Evolutionary conservation across 2,113 vertebrate genomes (phyloP).

Genomic region (Zootoca vivipara): DNA sequence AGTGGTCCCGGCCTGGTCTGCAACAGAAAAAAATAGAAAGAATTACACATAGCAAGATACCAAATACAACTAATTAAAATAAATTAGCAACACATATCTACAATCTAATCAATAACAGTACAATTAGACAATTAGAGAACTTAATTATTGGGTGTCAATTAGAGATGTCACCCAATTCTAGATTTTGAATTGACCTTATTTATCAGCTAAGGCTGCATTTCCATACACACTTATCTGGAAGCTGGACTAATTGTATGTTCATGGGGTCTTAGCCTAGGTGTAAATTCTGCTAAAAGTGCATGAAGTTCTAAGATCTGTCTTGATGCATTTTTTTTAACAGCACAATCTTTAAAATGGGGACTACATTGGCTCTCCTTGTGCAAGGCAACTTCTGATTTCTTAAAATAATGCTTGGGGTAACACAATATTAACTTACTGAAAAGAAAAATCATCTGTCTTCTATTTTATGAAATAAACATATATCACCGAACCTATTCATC

Average conservation of each 20-base stretch:
- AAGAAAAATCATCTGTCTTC: background rate
- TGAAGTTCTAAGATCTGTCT: no score
- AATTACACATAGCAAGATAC: slow-evolving; percentile 21
- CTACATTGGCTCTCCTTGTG: no score
- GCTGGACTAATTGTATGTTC: no score
- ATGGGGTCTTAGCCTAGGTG: no score
- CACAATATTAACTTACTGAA: background rate
- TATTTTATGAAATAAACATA: background rate
- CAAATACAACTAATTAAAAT: slow-evolving; percentile 34
- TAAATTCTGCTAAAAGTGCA: no score
- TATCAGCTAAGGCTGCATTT: background rate
- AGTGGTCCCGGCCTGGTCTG: slow-evolving; percentile 80
- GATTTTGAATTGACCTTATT: background rate
- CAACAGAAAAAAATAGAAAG: slow-evolving; percentile 43
- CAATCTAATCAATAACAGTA: slow-evolving; percentile 1
- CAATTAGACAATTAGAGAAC: no score
- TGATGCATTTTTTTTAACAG: background rate
- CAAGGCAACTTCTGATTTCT: background rate
- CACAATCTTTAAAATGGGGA: background rate
- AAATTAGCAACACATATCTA: background rate
- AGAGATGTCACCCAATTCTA: background rate
- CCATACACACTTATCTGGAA: no score
- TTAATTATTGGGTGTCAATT: no score
- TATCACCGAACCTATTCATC: background rate
- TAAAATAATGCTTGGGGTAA: background rate